These are phyloP conservation scores for Metellina segmentata DNA, from an alignment of 2,888 invertebrate genomes.

Conservation along the genomic window DNA sequence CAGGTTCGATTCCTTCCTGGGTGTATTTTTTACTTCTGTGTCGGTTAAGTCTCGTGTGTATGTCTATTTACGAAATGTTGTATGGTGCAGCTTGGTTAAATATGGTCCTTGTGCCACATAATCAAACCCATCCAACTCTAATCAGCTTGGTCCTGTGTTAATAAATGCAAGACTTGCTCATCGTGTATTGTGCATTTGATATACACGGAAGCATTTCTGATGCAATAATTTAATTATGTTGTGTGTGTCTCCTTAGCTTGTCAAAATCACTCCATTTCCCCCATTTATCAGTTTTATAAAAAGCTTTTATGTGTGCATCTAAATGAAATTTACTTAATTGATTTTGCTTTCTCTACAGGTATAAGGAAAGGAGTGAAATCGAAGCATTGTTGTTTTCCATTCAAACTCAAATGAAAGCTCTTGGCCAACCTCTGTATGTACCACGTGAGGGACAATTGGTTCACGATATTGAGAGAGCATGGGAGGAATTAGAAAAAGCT, in stretches of 20 bases:
- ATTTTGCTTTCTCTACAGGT: constrained; percentile 83
- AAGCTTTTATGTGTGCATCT: neutral
- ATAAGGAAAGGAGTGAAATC: constrained; percentile 97
- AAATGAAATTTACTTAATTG: neutral
- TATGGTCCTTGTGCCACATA: too few species aligned
- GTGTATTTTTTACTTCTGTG: too few species aligned
- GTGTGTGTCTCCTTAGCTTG: neutral
- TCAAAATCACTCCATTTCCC: neutral
- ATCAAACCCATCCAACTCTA: too few species aligned
- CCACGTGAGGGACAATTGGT: constrained; percentile 94
- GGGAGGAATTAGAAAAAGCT: constrained; percentile 94
- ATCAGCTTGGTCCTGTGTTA: too few species aligned
- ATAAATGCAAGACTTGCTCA: too few species aligned
- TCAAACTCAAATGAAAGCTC: constrained; percentile 96
- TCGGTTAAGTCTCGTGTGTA: too few species aligned
- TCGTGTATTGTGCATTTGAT: too few species aligned
- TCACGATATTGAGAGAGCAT: constrained; percentile 96
- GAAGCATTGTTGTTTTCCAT: constrained; percentile 98
- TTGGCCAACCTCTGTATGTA: constrained; percentile 92
- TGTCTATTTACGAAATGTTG: too few species aligned
- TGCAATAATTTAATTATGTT: too few species aligned
- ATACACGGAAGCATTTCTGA: too few species aligned
- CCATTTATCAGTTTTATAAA: neutral
- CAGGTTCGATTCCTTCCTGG: too few species aligned
- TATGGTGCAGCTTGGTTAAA: too few species aligned